Base-by-base conservation (phyloP, 2,888 invertebrate species). In the Andrena chrysosceles region DNA sequence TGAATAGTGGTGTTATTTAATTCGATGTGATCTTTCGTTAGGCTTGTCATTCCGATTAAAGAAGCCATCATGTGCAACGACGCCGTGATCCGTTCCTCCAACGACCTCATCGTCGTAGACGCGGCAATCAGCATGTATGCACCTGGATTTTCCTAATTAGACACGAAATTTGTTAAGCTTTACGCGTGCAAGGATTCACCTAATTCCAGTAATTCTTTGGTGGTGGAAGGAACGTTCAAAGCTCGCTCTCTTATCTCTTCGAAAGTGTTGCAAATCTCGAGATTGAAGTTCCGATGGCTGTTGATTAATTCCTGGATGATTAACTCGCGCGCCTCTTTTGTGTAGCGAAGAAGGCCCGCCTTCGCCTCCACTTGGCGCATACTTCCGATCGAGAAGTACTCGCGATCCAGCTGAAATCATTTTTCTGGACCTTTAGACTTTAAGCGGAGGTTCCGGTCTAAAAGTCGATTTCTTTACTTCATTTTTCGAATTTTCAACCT, bases 1-100 rank as follows among this genome's bases (percentile, higher is more conserved):
- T 96, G 96, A 0, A 99, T 96, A 0, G 98, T 97, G 60, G 94
- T 95, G n/a, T 97, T 96, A 91, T 98, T 98, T 2, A 98, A 95
- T 68, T 96, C 95, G 59, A 98, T 96, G 90, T 98, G 98, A 63
- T 97, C 96, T 31, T 95, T 94, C 5, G 96, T 95, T 87, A 99
- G 95, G 71, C 96, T 95, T 6, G 97, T 97, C 93, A 97, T 96
- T 90, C 98, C 97, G 85, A 98, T 95, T 7, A 99, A 94, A 85
- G 95, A 95, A 1, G 96, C 96, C 88, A 97, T 95, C 88, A 96
- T 95, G 86, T 95, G 94, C 16, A 97, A 94, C 89, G 97, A 96
- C 29, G 95, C 94, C 77, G 96, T 94, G 79, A 98, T 97, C 89
- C 96, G 95, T 88, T 96, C 96, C 73, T 96, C 96, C 52, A 98